Base-by-base conservation (phyloP, 2,113 vertebrate genomes). In the Salvelinus sp. region DNA sequence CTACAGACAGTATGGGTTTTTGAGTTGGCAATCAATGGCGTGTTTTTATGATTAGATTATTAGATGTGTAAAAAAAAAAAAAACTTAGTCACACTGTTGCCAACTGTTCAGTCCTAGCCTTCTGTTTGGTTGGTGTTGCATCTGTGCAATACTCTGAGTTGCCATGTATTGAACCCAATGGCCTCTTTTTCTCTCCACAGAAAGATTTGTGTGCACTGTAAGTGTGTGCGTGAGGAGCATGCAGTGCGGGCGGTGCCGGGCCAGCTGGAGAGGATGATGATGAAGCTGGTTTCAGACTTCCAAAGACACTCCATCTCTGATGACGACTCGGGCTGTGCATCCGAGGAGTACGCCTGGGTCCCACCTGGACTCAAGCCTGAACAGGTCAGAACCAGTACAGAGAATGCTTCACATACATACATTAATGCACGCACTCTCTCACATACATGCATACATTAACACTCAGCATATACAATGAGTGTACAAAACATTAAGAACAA, bases 161-260 rank as follows among this genome's bases (percentile, higher is more conserved):
- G 14, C 14, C 16, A 54, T 54, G 50, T 54, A 54, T 54, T 54
- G 50, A 54, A 16, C 50, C 50, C 50, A 54, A 0, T 54, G 50
- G 16, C 50, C 50, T 18, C 3, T 54, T 18, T 18, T 54, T 5
- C 50, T 77, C 68, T 86, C 79, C 76, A 57, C 91, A 97, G 96
- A 89, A 97, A 97, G 92, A 96, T 96, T 91, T 97, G 95, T 69
- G 94, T 96, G 18, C 95, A 96, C 87, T 97, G 96, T 88, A 96
- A 96, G 91, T 97, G 96, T 85, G 94, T 93, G 0, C 91, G 95
- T 33, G 95, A 97, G 88, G 96, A 97, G 86, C 96, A 97, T 23
- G 95, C 93, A 0, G 93, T 95, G 72, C 93, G 93, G 3, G 77
- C 90, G 0, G 92, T 95, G 78, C 95, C 94, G 22, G 92, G 94